Conservation (phyloP, 2,888 invertebrate species). For the Abscondita cerata region DNA sequence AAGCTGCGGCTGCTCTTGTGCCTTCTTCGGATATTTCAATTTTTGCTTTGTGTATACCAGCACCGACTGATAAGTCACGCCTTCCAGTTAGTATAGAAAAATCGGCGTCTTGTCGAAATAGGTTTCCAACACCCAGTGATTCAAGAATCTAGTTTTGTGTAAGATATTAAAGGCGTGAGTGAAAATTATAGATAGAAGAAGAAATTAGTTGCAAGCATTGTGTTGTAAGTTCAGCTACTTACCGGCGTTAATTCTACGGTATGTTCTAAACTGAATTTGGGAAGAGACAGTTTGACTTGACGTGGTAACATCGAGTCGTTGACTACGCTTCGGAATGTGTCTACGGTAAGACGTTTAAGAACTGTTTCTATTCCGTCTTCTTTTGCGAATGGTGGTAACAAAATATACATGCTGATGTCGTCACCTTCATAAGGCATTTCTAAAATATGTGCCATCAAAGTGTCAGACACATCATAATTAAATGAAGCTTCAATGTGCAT, state of each 20-base stretch:
- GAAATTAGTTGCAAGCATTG: slow-evolving; percentile 4
- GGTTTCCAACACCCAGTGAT: slow-evolving; percentile 64
- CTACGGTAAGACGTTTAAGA: slow-evolving; percentile 72
- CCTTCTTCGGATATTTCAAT: slow-evolving; percentile 86
- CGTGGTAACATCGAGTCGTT: slow-evolving; percentile 71
- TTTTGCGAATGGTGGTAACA: slow-evolving; percentile 78
- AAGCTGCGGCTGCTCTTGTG: slow-evolving; percentile 86
- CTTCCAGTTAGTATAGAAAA: slow-evolving; percentile 63
- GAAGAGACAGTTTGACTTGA: slow-evolving; percentile 80
- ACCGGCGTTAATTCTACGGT: slow-evolving; percentile 71
- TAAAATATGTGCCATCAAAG: slow-evolving; percentile 79
- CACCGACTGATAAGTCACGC: slow-evolving; percentile 59
- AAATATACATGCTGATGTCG: slow-evolving; percentile 82
- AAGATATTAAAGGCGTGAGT: neutral
- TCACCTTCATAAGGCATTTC: slow-evolving; percentile 87
- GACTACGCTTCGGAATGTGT: slow-evolving; percentile 71
- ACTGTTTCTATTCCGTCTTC: slow-evolving; percentile 70
- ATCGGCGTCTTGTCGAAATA: slow-evolving; percentile 62
- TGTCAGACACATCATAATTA: slow-evolving; percentile 68
- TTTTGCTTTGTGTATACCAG: slow-evolving; percentile 79
- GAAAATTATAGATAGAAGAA: slow-evolving; percentile 5
- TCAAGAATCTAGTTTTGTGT: slow-evolving; percentile 57
- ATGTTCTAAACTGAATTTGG: slow-evolving; percentile 82
- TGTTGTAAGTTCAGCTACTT: slow-evolving; percentile 57
- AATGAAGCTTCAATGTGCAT: slow-evolving; percentile 89